Base-by-base conservation (phyloP, 1,140 invertebrate species). In the Heterodera carotae region DNA sequence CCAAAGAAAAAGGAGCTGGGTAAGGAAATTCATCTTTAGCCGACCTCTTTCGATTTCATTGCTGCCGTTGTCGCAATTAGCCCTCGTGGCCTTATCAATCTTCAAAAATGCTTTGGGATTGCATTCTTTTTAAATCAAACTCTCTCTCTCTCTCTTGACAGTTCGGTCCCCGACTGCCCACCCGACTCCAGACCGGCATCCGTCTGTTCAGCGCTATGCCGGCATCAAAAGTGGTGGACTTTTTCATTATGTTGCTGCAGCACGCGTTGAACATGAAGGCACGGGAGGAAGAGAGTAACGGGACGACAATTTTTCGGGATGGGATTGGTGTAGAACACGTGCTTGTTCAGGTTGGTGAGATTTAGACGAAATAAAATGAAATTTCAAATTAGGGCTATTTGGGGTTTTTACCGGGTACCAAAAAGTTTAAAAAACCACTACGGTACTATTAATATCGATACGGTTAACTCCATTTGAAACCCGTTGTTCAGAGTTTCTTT, bases 401-500 rank as follows among this genome's bases (percentile, higher is more conserved):
- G 36, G 27, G 29, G n/a, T 31, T 39, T 33, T 43, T n/a, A 70
- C n/a, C n/a, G n/a, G 12, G 8, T 29, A 2, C 7, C 22, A 70
- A 43, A 27, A 39, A 39, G 18, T 68, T 25, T n/a, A 62, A 62
- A n/a, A 62, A 62, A 62, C 22, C n/a, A 2, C 6, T 62, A 18
- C 7, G 6, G 18, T 5, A 62, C n/a, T 4, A 62, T 29, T 62
- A 22, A 18, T 53, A 4, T 70, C 22, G 34, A 15, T 48, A 4
- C 69, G 48, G 7, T 31, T 31, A 12, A 43, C 22, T 27, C 25
- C 48, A 15, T 34, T 34, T n/a, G 15, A 34, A 39, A 12, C 15
- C 2, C 2, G 12, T 29, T 22, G 5, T 59, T 64, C 36, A 74
- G 71, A 60, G 71, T 56, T 74, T 74, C 27, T 74, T 74, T 36